phyloP scores from a whole-genome alignment of 2,888 invertebrate species.

The Syrista parreyssii region DNA sequence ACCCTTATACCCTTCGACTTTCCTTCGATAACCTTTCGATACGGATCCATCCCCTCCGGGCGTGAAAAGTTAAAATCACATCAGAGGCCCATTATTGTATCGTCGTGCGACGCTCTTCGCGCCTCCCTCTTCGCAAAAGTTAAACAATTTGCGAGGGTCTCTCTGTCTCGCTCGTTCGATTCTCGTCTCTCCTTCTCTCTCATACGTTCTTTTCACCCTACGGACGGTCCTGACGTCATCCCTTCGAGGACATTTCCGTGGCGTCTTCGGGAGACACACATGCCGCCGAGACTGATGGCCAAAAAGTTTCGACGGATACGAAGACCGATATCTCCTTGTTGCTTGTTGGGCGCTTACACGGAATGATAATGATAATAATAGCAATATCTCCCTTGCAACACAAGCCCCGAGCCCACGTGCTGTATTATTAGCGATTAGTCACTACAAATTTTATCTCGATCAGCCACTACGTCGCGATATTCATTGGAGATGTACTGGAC shows the following conservation, averaged over 20 bases:
- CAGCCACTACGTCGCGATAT: not conserved
- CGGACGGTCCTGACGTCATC: slow-evolving; percentile 21
- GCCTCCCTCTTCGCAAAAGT: slow-evolving; percentile 39
- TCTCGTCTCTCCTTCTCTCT: slow-evolving; percentile 15
- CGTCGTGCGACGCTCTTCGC: slow-evolving; percentile 28
- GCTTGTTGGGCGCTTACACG: not conserved
- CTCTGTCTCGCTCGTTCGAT: not conserved
- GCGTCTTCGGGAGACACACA: slow-evolving; percentile 36
- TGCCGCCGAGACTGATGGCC: slow-evolving; percentile 43
- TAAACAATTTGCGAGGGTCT: slow-evolving; percentile 49
- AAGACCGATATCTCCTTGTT: slow-evolving; percentile 48
- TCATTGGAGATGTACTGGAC: not conserved
- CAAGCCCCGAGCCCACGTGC: not conserved
- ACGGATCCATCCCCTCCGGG: slow-evolving; percentile 37
- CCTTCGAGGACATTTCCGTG: slow-evolving; percentile 10
- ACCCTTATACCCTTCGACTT: slow-evolving; percentile 25
- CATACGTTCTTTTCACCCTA: not conserved
- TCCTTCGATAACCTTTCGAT: slow-evolving; percentile 38
- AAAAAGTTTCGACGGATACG: slow-evolving; percentile 47
- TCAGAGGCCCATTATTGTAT: slow-evolving; percentile 54
- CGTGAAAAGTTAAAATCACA: slow-evolving; percentile 55
- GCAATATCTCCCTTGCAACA: not conserved
- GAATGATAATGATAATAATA: not conserved
- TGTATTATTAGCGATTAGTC: not conserved
- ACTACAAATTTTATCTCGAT: not conserved